phyloP scores from a whole-genome alignment of 1,140 invertebrate genomes.

The Solenopsis fugax region DNA sequence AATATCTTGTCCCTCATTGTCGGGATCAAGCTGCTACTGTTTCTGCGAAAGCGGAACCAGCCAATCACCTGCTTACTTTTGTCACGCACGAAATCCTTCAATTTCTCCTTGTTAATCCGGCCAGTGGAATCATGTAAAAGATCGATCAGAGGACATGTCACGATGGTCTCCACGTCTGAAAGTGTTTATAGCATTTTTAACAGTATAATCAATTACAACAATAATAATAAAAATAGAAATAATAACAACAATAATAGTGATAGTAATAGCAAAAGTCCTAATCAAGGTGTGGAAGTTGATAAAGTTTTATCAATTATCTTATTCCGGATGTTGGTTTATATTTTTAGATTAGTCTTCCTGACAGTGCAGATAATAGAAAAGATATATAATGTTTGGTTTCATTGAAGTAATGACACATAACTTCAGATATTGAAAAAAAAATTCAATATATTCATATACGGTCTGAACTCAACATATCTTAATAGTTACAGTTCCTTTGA shows the following conservation, averaged over 20 bases:
- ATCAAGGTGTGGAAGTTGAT: background rate
- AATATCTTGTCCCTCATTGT: constrained; percentile 88
- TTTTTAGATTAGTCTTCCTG: background rate
- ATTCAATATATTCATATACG: background rate
- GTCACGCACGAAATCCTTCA: constrained; percentile 86
- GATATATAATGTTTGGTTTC: background rate
- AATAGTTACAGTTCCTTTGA: background rate
- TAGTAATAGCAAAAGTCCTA: background rate
- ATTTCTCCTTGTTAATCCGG: constrained; percentile 86
- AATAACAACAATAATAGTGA: background rate
- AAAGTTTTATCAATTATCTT: background rate
- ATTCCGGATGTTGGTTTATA: background rate
- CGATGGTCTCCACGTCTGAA: constrained; percentile 87
- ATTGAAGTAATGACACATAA: background rate
- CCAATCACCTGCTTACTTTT: constrained; percentile 88
- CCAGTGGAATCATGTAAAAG: constrained; percentile 87
- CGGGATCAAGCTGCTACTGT: constrained; percentile 83
- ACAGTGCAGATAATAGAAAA: background rate
- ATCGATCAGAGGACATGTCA: constrained; percentile 87
- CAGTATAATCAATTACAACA: background rate
- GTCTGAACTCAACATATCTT: background rate
- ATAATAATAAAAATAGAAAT: background rate
- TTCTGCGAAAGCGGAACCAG: constrained; percentile 89
- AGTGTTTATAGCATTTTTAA: background rate
- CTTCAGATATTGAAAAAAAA: background rate